Base-by-base conservation (phyloP, 2,113 vertebrate genomes). In the Leptodactylus fuscus region DNA sequence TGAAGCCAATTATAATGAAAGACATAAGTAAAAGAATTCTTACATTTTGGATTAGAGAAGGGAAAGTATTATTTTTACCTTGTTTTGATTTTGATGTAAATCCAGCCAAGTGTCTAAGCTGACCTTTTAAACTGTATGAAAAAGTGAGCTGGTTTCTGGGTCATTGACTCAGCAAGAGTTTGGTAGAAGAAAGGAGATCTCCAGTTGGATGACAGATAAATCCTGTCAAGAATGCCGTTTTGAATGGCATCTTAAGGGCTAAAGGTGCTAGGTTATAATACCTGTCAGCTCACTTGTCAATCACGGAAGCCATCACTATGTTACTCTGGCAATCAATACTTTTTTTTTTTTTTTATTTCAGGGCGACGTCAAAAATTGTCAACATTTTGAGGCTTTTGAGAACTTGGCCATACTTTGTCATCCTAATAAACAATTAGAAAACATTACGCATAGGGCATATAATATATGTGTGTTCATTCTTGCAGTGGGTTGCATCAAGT, bases 131-230 rank as follows among this genome's bases (percentile, higher is more conserved):
- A 60, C 69, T 58, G n/a, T 58, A 60, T n/a, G 36, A 38, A 84
- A 60, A 69, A 24, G 38, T 44, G 6, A 51, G 11, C 12, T 24
- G 16, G 75, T 86, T 86, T 86, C 49, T 69, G 84, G 84, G 76
- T 86, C 84, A 86, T 20, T 44, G 77, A 81, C 65, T 67, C 55
- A 27, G 60, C 46, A 53, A 85, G 53, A 51, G 46, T 70, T 86
- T 70, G 65, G 34, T 46, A 36, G 48, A 22, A 58, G 12, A 60
- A 69, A 73, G 75, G 36, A 69, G 32, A 71, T 73, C 34, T 48
- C 34, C 44, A 32, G 32, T 32, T 32, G 12, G 29, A 53, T 53
- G 46, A 67, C 75, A 79, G 60, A n/a, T 80, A 46, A 60, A 78
- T 46, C 44, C 74, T 80, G 84, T 86, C 76, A 79, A 60, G 20